Conservation (phyloP, 2,888 invertebrate species). For the Leucoma salicis region DNA sequence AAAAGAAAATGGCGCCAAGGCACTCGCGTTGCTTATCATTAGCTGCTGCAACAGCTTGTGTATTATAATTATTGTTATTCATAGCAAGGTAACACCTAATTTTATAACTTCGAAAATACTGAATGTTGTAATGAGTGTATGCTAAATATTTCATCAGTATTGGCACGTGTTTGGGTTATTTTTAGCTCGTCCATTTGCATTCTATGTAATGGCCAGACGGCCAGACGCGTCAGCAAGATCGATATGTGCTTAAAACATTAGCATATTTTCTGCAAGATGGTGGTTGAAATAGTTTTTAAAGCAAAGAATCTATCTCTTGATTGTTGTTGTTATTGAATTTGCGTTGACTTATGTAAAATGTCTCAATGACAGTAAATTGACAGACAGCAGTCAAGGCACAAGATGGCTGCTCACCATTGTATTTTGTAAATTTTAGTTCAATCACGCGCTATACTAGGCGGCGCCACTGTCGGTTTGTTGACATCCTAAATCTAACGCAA, state of each 20-base stretch:
- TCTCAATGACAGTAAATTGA: constrained; percentile 75
- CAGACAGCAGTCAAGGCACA: constrained; percentile 69
- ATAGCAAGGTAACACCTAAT: neutral
- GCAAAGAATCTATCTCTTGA: constrained; percentile 45
- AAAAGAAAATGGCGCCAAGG: constrained; percentile 81
- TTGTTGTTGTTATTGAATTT: constrained; percentile 71
- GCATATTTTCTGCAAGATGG: constrained; percentile 8
- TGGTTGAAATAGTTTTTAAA: constrained; percentile 1
- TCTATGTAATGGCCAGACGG: constrained; percentile 37
- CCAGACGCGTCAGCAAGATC: constrained; percentile 43
- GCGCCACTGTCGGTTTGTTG: constrained; percentile 57
- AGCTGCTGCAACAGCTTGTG: constrained; percentile 9
- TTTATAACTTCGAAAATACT: neutral
- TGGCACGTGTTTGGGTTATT: constrained; percentile 73
- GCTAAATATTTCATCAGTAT: constrained; percentile 25
- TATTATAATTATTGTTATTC: too few species aligned
- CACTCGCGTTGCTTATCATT: constrained; percentile 42
- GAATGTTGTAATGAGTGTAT: constrained; percentile 26
- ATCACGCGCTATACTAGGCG: constrained; percentile 64
- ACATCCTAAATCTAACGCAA: constrained; percentile 14
- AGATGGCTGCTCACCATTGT: constrained; percentile 57
- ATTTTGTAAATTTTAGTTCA: constrained; percentile 29
- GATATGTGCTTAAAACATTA: constrained; percentile 31
- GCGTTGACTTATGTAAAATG: constrained; percentile 67
- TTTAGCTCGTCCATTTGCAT: constrained; percentile 54